Conservation (phyloP, 2,888 invertebrate species). For the Brachypterus glaber region DNA sequence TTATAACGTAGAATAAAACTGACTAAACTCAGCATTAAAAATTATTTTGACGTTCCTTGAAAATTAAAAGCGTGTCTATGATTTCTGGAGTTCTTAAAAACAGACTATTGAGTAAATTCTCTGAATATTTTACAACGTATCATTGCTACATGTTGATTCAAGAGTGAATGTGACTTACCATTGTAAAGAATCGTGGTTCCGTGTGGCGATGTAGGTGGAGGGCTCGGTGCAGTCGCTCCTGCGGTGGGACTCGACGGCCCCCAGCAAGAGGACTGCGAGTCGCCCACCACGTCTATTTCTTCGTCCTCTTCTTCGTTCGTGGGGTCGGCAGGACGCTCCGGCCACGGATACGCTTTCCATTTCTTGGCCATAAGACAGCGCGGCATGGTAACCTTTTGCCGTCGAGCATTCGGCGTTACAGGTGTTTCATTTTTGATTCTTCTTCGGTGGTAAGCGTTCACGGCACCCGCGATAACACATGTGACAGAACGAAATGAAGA, state of each 20-base stretch:
- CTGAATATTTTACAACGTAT: too few species aligned
- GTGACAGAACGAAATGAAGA: conserved; percentile 22
- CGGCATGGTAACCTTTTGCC: conserved; percentile 71
- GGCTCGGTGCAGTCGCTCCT: conserved; percentile 66
- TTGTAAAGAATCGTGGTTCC: conserved; percentile 68
- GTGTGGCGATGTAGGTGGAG: conserved; percentile 57
- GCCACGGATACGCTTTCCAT: conserved; percentile 82
- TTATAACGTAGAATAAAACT: too few species aligned
- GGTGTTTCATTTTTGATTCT: conserved; percentile 28
- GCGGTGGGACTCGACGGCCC: conserved; percentile 67
- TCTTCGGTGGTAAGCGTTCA: neutral
- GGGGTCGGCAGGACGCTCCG: conserved; percentile 46
- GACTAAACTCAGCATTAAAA: too few species aligned
- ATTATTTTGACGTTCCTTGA: too few species aligned
- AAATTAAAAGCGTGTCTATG: too few species aligned
- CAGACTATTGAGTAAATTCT: too few species aligned
- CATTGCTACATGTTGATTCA: too few species aligned
- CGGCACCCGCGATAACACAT: neutral
- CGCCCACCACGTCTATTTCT: conserved; percentile 82
- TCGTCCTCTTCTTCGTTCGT: conserved; percentile 56
- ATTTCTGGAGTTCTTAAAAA: too few species aligned
- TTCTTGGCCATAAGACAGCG: conserved; percentile 94
- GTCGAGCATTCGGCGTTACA: too few species aligned
- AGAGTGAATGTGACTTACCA: conserved; percentile 54
- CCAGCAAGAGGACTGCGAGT: conserved; percentile 53